Conservation (phyloP, 2,113 vertebrate species). For the Aegotheles bennettii region DNA sequence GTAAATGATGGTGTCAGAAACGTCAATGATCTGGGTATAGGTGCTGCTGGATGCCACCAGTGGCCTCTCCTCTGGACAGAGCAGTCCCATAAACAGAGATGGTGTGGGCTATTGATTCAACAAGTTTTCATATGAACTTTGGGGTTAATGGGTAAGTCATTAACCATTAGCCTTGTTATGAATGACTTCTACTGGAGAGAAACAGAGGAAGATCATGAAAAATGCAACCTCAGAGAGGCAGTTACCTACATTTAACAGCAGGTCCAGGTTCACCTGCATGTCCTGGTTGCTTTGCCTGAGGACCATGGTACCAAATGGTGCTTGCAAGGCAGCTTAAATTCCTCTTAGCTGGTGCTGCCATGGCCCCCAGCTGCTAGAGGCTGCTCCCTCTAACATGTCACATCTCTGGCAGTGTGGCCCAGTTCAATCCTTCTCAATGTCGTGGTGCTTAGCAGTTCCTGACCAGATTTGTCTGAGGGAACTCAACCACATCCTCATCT, state of each 20-base stretch:
- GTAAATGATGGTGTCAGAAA: not conserved
- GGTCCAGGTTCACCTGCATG: not conserved
- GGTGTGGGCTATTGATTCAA: not conserved
- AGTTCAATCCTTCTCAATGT: accelerated
- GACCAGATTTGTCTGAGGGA: not conserved
- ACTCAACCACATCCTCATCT: not conserved
- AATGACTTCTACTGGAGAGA: not conserved
- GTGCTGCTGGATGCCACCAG: not conserved
- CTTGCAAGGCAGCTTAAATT: not conserved
- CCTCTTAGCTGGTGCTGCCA: not conserved
- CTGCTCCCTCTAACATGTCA: not conserved
- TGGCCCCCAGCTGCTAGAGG: not conserved
- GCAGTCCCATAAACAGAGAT: not conserved
- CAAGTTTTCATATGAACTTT: not conserved
- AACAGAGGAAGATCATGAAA: not conserved
- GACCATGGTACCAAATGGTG: not conserved
- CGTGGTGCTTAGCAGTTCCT: not conserved
- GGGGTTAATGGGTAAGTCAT: not conserved
- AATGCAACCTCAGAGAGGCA: not conserved
- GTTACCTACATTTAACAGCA: not conserved
- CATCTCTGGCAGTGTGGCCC: not conserved
- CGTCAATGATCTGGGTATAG: too few relatives aligned
- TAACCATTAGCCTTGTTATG: not conserved
- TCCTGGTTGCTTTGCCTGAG: not conserved
- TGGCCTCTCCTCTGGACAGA: not conserved